These are phyloP conservation scores for Sebastes dallii DNA, from an alignment of 2,797 vertebrate genomes.

Conservation along the genomic window DNA sequence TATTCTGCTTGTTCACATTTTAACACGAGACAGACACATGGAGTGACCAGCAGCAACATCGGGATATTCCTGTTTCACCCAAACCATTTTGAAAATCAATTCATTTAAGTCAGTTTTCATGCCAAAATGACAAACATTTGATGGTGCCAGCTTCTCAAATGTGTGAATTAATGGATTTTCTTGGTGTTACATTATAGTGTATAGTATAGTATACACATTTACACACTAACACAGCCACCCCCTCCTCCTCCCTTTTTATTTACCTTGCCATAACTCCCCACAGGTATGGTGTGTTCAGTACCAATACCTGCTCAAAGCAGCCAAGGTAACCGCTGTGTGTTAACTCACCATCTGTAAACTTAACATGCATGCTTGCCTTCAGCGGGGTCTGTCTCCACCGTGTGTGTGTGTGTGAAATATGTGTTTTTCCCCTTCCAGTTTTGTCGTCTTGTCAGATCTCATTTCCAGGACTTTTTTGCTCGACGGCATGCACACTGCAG, in stretches of 20 bases:
- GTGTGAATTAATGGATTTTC: no score
- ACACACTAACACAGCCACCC: constrained; percentile 33
- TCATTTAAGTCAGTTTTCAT: not conserved
- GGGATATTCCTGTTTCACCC: not conserved
- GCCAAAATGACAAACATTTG: not conserved
- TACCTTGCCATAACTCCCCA: constrained; percentile 70
- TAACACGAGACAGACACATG: not conserved
- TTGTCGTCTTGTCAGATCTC: constrained; percentile 21
- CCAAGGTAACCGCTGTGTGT: constrained; percentile 80
- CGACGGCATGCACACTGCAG: constrained; percentile 39
- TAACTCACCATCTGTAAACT: constrained; percentile 43
- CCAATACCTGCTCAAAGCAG: constrained; percentile 80
- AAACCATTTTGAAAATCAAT: not conserved
- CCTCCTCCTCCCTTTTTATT: constrained; percentile 32
- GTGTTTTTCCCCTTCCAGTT: constrained; percentile 1
- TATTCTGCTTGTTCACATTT: not conserved
- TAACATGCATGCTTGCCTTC: constrained; percentile 59
- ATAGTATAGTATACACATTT: not conserved
- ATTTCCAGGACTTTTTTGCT: constrained; percentile 37
- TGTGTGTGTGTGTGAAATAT: not conserved
- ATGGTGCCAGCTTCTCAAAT: not conserved
- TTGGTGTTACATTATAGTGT: no score
- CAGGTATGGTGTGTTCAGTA: constrained; percentile 81
- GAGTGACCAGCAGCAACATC: no score
- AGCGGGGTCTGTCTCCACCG: not conserved